Evolutionary conservation across 2,113 vertebrate genomes (phyloP).

Genomic region (Clarias gariepinus): DNA sequence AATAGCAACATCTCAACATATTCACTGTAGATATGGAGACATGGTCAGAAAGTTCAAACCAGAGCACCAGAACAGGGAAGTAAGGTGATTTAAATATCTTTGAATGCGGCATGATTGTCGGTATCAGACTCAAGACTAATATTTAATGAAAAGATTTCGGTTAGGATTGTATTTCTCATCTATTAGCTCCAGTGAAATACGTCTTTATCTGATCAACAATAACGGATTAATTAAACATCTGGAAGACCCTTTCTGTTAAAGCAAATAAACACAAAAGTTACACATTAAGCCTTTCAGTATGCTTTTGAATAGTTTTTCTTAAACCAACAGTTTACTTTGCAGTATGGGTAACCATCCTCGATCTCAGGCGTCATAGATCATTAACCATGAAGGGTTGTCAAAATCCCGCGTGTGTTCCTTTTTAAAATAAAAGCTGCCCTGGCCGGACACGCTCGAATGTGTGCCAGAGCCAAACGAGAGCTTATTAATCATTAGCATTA

Average conservation of each 20-base stretch:
- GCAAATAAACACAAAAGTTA: not conserved
- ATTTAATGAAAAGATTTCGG: not conserved
- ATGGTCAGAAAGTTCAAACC: not conserved
- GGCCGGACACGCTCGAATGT: not conserved
- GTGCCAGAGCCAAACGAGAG: not conserved
- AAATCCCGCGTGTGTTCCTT: not conserved
- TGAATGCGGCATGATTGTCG: no score
- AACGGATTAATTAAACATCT: not conserved
- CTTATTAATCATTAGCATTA: not conserved
- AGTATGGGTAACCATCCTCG: not conserved
- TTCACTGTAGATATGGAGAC: no score
- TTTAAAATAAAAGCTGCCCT: not conserved
- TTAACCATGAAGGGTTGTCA: not conserved
- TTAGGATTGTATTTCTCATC: not conserved
- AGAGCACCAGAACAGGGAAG: not conserved
- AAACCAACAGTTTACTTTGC: not conserved
- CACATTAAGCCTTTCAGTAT: not conserved
- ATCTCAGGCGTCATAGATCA: not conserved
- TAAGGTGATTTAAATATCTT: no score
- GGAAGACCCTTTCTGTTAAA: not conserved
- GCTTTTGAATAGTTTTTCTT: not conserved
- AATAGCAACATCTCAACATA: no score
- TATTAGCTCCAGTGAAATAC: not conserved
- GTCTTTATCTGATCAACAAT: not conserved
- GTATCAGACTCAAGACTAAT: not conserved